Conservation (phyloP, 2,797 vertebrate genomes). For the Acrocephalus scirpaceus region DNA sequence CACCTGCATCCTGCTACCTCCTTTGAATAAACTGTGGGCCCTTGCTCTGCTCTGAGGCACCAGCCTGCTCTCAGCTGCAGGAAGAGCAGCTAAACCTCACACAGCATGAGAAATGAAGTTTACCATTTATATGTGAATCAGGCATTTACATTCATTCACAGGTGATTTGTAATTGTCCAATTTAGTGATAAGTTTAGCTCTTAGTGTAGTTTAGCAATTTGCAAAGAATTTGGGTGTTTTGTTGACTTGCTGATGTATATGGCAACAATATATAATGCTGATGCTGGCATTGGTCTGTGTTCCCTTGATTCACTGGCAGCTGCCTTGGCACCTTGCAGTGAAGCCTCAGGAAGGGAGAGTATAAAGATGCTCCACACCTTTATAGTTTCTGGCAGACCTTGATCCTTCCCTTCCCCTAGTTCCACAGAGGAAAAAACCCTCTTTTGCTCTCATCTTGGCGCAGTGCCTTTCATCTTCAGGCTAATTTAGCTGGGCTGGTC, state of each 20-base stretch:
- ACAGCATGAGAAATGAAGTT: background rate
- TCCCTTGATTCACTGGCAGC: background rate
- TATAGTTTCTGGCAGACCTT: background rate
- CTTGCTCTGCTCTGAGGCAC: background rate
- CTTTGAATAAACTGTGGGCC: background rate
- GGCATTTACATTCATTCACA: background rate
- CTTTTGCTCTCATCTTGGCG: background rate
- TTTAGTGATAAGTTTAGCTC: background rate
- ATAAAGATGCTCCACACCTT: background rate
- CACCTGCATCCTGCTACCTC: background rate
- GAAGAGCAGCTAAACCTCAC: background rate
- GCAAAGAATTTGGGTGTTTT: background rate
- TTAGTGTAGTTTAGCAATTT: background rate
- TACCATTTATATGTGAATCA: background rate
- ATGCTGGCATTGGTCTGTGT: background rate
- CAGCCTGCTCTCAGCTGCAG: background rate
- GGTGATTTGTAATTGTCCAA: conserved; percentile 33
- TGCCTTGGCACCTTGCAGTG: background rate
- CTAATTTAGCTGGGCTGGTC: background rate
- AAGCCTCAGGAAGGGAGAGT: background rate
- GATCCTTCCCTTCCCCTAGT: background rate
- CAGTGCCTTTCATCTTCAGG: background rate
- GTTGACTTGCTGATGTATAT: background rate
- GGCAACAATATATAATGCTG: background rate
- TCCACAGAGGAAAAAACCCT: background rate